Evolutionary conservation across 2,888 invertebrate species (phyloP), one percentile per base, ranked within the genome.

Genomic region (Scaptomyza caliginosa): DNA sequence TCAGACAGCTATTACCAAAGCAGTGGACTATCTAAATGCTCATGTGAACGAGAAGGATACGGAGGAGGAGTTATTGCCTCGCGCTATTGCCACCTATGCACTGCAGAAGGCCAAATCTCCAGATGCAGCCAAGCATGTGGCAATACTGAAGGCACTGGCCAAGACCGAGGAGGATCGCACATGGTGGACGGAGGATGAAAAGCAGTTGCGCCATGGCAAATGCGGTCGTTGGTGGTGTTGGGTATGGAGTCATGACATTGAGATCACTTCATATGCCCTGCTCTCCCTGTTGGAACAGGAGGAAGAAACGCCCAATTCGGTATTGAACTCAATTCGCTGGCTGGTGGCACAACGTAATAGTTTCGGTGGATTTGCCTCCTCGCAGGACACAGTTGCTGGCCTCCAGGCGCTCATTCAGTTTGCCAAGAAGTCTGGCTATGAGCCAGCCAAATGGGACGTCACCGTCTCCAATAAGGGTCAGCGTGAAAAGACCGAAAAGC

Each of bases 341-440:
- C 92, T 96, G 50, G 93, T 94, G 94, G 95, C 16, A 93, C 95
- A 95, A 82, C 92, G 94, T 36, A 93, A 94, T 58, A 91, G 93
- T 0, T 92, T 93, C n/a, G 96, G 96, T 3, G 96, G 96, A 2
- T 96, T 96, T 77, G 90, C 93, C 0, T 94, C 96, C 0, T 95
- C 96, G 0, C 96, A 95, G 92, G 96, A 96, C 82, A 96, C 96
- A 0, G 94, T 95, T 1, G 92, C 96, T 23, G 96, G 95, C 4
- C 92, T 96, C 52, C 93, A 93, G 77, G 95, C 96, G 0, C 90
- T 96, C 30, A 94, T 92, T 93, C 72, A 84, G 49, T 90, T 91
- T 52, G 87, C 90, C 5, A 72, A 93, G 66, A 93, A 92, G 80
- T 92, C 93, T 3, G 91, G 65, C 76, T 89, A 90, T 72, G 86